phyloP scores from a whole-genome alignment of 2,888 invertebrate genomes.

The Julus scandinavius region DNA sequence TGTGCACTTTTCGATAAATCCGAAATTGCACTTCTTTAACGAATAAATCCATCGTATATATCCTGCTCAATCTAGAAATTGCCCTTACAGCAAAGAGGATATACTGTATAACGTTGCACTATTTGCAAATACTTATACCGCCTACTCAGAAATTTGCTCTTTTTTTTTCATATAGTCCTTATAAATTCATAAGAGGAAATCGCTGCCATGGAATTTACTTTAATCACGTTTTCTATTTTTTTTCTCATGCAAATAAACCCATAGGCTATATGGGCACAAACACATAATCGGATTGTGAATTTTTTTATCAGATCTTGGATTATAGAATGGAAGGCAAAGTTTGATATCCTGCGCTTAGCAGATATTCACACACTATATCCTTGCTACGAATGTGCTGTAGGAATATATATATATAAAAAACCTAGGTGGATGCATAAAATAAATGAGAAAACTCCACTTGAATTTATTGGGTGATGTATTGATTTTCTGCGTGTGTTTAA shows the following conservation, averaged over 20 bases:
- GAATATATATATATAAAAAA: neutral
- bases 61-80: neutral
- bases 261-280: neutral
- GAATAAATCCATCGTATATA: neutral
- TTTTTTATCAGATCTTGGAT: constrained; percentile 4
- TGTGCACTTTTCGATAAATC: neutral
- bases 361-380: neutral
- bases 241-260: neutral
- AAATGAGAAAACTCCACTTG: neutral
- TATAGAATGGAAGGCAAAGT: neutral
- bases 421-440: neutral
- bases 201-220: neutral
- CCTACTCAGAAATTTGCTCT: neutral
- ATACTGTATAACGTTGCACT: neutral
- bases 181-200: constrained; percentile 33
- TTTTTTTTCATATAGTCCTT: neutral
- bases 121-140: constrained; percentile 12
- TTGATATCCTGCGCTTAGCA: neutral
- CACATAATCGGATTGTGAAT: constrained; percentile 34
- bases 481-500: neutral
- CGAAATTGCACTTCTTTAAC: constrained; percentile 17
- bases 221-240: constrained; percentile 7
- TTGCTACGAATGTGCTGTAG: neutral
- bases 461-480: neutral
- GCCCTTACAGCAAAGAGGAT: neutral